Evolutionary conservation across 2,113 vertebrate species (phyloP).

Genomic region (Stegastes partitus): DNA sequence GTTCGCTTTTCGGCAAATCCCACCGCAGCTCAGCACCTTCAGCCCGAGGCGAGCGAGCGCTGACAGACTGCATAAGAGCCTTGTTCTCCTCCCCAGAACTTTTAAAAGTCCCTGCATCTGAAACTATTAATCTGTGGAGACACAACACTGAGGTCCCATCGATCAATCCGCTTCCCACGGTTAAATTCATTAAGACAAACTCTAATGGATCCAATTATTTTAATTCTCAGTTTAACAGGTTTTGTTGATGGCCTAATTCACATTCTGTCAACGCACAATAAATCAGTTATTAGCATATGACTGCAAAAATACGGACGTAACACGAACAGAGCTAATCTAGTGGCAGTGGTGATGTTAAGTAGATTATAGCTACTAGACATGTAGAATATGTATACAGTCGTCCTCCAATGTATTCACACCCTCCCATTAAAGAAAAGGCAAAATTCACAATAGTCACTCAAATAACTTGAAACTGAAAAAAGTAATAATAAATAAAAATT

Average conservation of each 20-base stretch:
- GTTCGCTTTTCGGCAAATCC: conserved; percentile 26
- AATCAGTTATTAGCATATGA: background rate
- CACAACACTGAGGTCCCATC: background rate
- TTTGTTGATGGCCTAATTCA: background rate
- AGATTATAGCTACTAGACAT: background rate
- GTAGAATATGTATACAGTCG: background rate
- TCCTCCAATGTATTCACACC: too few relatives aligned
- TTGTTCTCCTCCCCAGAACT: conserved; percentile 50
- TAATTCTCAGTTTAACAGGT: background rate
- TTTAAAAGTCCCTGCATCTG: conserved; percentile 17
- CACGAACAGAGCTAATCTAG: background rate
- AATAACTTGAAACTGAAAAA: too few relatives aligned
- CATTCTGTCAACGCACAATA: background rate
- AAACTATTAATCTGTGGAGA: background rate
- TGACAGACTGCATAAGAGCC: conserved; percentile 36
- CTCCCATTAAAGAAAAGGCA: too few relatives aligned
- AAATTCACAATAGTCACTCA: too few relatives aligned
- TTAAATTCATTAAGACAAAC: conserved; percentile 6
- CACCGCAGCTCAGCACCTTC: conserved; percentile 4
- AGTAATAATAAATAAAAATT: too few relatives aligned
- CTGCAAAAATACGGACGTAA: background rate
- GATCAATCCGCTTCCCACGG: conserved; percentile 1
- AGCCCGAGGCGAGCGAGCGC: conserved; percentile 27
- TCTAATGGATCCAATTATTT: conserved; percentile 17
- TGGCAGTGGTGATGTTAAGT: background rate